Evolutionary conservation across 2,888 invertebrate species (phyloP), one percentile per base, ranked within the genome.

Genomic region (Margaritifera margaritifera): DNA sequence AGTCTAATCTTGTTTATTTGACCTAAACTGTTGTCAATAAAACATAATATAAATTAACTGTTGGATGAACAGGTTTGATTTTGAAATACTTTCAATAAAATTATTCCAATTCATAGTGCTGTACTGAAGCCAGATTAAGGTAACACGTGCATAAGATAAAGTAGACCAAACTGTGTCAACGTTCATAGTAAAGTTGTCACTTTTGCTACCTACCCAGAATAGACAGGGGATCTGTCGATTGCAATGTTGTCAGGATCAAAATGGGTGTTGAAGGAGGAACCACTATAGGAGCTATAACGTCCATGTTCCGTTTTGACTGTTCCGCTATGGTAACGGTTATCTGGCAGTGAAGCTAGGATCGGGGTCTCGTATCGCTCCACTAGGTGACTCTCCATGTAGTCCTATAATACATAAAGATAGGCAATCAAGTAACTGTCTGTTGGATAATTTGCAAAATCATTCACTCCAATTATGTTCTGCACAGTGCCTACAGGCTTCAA

Each of bases 181-280:
- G 1, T 42, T 42, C 42, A 2, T 42, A 11, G 2, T 11, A 42
- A 42, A 11, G 42, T 42, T 42, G 42, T n/a, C n/a, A n/a, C n/a
- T n/a, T n/a, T n/a, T n/a, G n/a, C 1, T 42, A 88, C 91, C 89
- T 89, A 92, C 92, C 92, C 92, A 77, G 92, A 91, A 83, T 91
- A 91, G 66, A 92, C 89, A 25, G 92, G 92, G 71, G 92, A 91
- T 72, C 91, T 85, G 74, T 91, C 90, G 67, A 93, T 91, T 76
- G 92, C 92, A 24, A 93, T 90, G 83, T 92, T 92, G 85, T 92
- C 92, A 2, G 92, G 91, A 67, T 91, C 92, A 81, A 93, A 92
- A 83, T 92, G 87, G 69, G 86, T 85, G 69, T 86, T 86, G 78
- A 88, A 88, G 19, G 87, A 86, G 20, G 85, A 85, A 4, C 89